Conservation (phyloP, 2,113 vertebrate genomes). For the Taxidea taxus region DNA sequence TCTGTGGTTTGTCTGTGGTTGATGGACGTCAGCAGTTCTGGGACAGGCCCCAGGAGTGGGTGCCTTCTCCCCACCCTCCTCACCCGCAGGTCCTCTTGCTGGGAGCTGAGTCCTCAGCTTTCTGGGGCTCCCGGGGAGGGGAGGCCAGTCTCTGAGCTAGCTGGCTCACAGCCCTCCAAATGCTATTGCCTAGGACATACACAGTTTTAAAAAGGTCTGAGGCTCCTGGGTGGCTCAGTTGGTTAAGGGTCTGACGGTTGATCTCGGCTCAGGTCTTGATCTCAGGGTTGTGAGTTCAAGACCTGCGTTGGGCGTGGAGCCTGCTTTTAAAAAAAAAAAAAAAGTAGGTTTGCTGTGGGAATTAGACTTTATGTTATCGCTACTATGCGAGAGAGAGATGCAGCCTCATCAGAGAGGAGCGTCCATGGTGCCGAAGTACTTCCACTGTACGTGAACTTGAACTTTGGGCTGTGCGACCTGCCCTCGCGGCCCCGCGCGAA, state of each 20-base stretch:
- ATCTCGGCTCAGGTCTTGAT: too few relatives aligned
- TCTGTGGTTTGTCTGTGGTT: too few relatives aligned
- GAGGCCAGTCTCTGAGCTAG: not conserved
- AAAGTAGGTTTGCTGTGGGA: not conserved
- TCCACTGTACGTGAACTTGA: too few relatives aligned
- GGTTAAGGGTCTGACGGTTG: too few relatives aligned
- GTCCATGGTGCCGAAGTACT: rapidly evolving
- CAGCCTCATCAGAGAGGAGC: not conserved
- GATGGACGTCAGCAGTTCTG: not conserved
- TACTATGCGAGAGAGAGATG: not conserved
- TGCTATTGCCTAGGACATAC: not conserved
- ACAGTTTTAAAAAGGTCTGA: not conserved
- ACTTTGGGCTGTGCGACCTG: not conserved
- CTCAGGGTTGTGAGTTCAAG: too few relatives aligned
- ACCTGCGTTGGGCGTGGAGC: too few relatives aligned
- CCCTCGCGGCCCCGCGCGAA: too few relatives aligned
- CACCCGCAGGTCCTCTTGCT: not conserved
- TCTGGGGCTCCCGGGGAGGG: not conserved
- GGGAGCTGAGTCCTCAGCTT: not conserved
- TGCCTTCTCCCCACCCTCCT: not conserved
- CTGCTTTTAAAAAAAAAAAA: not conserved
- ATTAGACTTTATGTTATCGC: not conserved
- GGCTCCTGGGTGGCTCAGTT: too few relatives aligned
- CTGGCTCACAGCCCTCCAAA: not conserved
- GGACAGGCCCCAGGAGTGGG: not conserved